Conservation (phyloP, 2,888 invertebrate species). For the Eupithecia pulchellata region DNA sequence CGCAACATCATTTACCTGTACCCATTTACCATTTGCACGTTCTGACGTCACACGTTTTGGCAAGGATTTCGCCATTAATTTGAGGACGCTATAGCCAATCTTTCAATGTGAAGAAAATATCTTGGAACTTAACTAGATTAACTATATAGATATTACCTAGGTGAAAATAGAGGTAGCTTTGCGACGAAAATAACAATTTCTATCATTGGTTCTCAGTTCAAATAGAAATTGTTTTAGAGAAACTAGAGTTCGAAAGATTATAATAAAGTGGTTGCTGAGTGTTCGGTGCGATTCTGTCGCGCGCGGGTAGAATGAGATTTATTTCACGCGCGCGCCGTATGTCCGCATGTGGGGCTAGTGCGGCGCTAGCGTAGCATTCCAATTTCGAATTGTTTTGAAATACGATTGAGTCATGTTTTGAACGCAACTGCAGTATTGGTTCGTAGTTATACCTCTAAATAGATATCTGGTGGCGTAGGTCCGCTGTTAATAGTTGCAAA, state of each 20-base stretch:
- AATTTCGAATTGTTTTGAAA: conserved; percentile 4
- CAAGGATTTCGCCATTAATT: no score
- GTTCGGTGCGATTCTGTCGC: conserved; percentile 63
- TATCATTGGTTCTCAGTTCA: background rate
- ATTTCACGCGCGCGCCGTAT: conserved; percentile 49
- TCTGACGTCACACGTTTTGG: no score
- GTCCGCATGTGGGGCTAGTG: conserved; percentile 34
- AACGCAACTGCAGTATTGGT: background rate
- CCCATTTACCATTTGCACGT: no score
- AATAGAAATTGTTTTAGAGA: conserved; percentile 1
- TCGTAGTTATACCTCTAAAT: background rate
- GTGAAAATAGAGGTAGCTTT: background rate
- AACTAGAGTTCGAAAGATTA: conserved; percentile 25
- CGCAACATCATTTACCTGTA: no score
- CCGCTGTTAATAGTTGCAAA: background rate
- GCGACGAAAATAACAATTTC: background rate
- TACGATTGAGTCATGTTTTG: conserved; percentile 4
- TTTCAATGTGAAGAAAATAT: no score
- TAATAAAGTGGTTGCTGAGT: conserved; percentile 54
- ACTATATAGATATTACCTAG: no score
- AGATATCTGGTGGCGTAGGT: background rate
- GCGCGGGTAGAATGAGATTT: conserved; percentile 57
- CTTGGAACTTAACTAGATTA: no score
- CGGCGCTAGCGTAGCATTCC: conserved; percentile 9
- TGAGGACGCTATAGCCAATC: no score